Base-by-base conservation (phyloP, 2,113 vertebrate species). In the Mastomys natalensis region DNA sequence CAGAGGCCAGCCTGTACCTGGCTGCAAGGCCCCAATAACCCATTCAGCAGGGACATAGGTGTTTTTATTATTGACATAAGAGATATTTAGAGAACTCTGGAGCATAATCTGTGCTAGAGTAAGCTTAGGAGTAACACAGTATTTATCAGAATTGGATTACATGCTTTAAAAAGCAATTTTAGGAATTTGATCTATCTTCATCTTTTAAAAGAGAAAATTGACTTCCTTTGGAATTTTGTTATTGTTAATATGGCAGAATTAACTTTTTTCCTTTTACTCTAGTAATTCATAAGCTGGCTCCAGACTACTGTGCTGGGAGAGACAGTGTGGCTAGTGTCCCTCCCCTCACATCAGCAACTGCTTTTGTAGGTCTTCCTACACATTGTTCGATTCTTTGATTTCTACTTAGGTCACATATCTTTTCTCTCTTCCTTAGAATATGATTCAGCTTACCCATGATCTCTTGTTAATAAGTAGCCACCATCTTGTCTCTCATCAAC, bases 31-130 rank as follows among this genome's bases (percentile, higher is more conserved):
- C 90, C 64, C 66, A 53, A 45, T 16, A 95, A 62, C 45, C 73
- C 58, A 88, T n/a, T 84, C 55, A 93, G 45, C 15, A 95, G 72
- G 43, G 16, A 81, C 43, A 40, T 4, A 64, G 43, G 87, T 45
- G 31, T 37, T 97, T 97, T 85, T 89, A 92, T 93, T 86, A 85
- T 68, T 93, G 81, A 77, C 34, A 66, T 95, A 48, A 96, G 68
- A 95, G 77, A 96, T 74, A 97, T 77, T 73, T 95, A 78, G 66
- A 92, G 11, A 97, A 95, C 85, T 74, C 64, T 87, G 55, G 86
- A 84, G 92, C 93, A 6, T 73, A 87, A 89, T 93, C 64, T 91
- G 16, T 70, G 60, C 37, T 51, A 91, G 29, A 95, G 6, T 64
- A n/a, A 94, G 93, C 62, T 40, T 45, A 90, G 62, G 72, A 80